These are phyloP conservation scores for Gadus chalcogrammus DNA, from an alignment of 2,113 vertebrate genomes.

Conservation along the genomic window DNA sequence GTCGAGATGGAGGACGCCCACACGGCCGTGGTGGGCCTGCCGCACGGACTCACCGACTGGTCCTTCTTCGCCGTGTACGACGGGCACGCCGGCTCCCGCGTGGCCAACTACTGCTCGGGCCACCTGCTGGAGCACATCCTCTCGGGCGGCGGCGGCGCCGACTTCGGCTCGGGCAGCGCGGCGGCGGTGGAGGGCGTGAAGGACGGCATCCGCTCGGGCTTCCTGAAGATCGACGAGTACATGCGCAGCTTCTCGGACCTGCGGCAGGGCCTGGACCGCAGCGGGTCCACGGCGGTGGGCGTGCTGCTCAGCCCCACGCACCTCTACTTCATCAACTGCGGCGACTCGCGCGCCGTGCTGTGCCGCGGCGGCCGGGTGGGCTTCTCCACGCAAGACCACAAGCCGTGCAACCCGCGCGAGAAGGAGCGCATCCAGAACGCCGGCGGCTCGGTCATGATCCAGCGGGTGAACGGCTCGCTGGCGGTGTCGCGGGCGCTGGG, in stretches of 20 bases:
- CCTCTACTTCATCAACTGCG: slow-evolving; percentile 99
- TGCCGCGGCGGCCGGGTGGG: slow-evolving; percentile 89
- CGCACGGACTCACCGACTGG: slow-evolving; percentile 94
- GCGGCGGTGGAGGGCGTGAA: slow-evolving; percentile 92
- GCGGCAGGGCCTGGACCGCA: slow-evolving; percentile 97
- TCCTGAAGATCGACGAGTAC: slow-evolving; percentile 98
- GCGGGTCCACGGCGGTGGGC: slow-evolving; percentile 95
- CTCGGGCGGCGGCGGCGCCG: slow-evolving; percentile 86
- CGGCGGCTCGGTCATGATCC: slow-evolving; percentile 98
- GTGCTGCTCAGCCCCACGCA: slow-evolving; percentile 92
- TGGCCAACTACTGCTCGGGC: slow-evolving; percentile 96
- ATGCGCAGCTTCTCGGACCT: slow-evolving; percentile 98
- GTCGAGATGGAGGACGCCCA: slow-evolving; percentile 99
- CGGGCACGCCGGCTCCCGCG: slow-evolving; percentile 95
- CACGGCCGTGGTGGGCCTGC: slow-evolving; percentile 94
- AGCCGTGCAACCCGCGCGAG: slow-evolving; percentile 96
- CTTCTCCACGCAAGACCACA: slow-evolving; percentile 99
- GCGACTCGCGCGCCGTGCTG: slow-evolving; percentile 94
- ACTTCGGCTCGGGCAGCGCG: slow-evolving; percentile 79
- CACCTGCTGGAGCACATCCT: slow-evolving; percentile 96
- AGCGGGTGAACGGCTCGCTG: slow-evolving; percentile 96
- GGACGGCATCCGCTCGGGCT: slow-evolving; percentile 94
- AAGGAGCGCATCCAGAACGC: slow-evolving; percentile 98
- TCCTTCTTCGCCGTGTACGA: slow-evolving; percentile 99
- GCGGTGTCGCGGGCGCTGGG: slow-evolving; percentile 97